These are phyloP conservation scores for Incurvaria masculella DNA, from an alignment of 2,888 invertebrate genomes.

Conservation along the genomic window DNA sequence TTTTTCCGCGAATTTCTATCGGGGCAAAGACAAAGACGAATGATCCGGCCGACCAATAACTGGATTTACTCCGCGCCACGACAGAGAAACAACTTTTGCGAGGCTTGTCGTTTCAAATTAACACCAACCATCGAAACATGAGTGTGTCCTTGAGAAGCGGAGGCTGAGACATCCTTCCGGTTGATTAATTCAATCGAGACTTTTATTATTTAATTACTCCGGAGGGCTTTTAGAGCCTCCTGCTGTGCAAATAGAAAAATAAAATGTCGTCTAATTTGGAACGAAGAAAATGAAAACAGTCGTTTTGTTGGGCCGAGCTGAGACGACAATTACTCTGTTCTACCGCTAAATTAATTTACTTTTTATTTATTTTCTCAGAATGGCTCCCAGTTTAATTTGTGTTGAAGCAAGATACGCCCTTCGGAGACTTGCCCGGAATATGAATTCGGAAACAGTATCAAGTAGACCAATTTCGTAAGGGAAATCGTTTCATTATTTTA, in stretches of 20 bases:
- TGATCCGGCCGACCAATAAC: too few relatives aligned
- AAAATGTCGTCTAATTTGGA: neutral
- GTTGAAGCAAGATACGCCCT: neutral
- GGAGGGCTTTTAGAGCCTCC: neutral
- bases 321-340: neutral
- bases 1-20: too few relatives aligned
- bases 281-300: neutral
- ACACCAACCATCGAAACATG: too few relatives aligned
- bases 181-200: neutral
- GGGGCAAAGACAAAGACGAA: too few relatives aligned
- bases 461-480: too few relatives aligned
- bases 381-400: neutral
- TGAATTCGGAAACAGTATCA: neutral
- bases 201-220: neutral
- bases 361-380: neutral
- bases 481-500: too few relatives aligned
- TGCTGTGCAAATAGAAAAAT: neutral
- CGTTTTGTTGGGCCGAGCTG: neutral
- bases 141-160: neutral
- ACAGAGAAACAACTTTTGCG: too few relatives aligned
- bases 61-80: too few relatives aligned
- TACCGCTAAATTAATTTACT: neutral
- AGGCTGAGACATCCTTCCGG: neutral
- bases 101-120: too few relatives aligned
- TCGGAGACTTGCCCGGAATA: neutral